Conservation (phyloP, 2,797 vertebrate genomes). For the Microhierax caerulescens region DNA sequence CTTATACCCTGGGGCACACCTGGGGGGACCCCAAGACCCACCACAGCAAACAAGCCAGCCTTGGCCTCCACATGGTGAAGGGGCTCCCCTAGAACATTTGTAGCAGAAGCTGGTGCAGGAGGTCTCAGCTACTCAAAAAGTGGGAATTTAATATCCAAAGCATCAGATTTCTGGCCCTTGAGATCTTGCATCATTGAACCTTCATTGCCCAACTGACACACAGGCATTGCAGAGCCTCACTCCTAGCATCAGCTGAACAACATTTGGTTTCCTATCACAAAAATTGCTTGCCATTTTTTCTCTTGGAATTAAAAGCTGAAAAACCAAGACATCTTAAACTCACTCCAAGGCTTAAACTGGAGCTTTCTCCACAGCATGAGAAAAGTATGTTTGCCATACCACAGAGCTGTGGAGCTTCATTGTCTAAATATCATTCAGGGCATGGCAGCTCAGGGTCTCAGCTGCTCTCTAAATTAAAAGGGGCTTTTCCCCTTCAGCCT, state of each 20-base stretch:
- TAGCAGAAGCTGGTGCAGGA: not conserved
- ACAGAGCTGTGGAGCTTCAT: not conserved
- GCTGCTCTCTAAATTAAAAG: not conserved
- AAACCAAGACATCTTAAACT: not conserved
- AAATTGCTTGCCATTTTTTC: not conserved
- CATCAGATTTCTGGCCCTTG: not conserved
- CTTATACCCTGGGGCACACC: not conserved
- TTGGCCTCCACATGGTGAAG: rapidly evolving
- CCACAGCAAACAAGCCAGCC: not conserved
- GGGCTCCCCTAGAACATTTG: not conserved
- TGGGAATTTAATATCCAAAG: not conserved
- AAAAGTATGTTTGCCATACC: not conserved
- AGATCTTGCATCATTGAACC: not conserved
- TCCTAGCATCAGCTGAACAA: not conserved
- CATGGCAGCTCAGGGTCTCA: not conserved
- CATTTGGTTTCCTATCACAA: not conserved
- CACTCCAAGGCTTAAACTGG: not conserved
- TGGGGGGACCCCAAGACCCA: not conserved
- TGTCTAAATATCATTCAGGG: not conserved
- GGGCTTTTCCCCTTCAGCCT: not conserved
- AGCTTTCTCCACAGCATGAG: not conserved
- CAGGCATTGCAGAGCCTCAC: not conserved
- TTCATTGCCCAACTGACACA: not conserved
- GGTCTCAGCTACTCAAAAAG: not conserved
- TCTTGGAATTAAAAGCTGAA: not conserved